Base-by-base conservation (phyloP, 1,140 invertebrate species). In the Pogonomyrmex barbatus region DNA sequence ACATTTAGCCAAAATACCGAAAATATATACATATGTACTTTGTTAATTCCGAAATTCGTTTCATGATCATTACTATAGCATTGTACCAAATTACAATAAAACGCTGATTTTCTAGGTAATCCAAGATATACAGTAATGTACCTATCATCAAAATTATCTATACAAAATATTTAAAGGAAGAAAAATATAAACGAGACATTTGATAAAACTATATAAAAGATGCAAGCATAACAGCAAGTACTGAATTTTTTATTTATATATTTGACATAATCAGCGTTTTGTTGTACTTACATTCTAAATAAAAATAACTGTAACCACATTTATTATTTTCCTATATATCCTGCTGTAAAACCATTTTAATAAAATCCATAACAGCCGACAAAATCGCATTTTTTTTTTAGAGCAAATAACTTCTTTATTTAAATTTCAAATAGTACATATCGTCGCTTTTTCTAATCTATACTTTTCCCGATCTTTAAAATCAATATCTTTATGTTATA, bases 21-120 rank as follows among this genome's bases (percentile, higher is more conserved):
- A 30, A 58, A 76, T 14, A 60, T 24, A 47, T 30, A 54, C 10
- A 42, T 30, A 36, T 42, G 8, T 39, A 33, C 3, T 77, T 10
- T 60, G 56, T 62, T 60, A 54, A 79, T 79, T 50, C 14, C 3
- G 39, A 76, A 76, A 56, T 77, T 47, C 8, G 30, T 78, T 33
- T 5, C 2, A 45, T 33, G 30, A 62, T 47, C 14, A 62, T 60
- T 45, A 62, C 42, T 6, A n/a, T 47, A 17, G 17, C 33, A 63
- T n/a, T 62, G 47, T 36, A 47, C 5, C 5, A n/a, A 78, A 78
- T 78, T 78, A 30, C 17, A 56, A 12, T 45, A 60, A 76, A 42
- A 45, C 17, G 24, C 2, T 14, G 39, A 76, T 76, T 76, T 30
- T 45, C 4, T 4, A 17, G 14, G 4, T 2, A 58, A 76, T 4